Evolutionary conservation across 2,888 invertebrate genomes (phyloP).

Genomic region (Drosophila rubida): DNA sequence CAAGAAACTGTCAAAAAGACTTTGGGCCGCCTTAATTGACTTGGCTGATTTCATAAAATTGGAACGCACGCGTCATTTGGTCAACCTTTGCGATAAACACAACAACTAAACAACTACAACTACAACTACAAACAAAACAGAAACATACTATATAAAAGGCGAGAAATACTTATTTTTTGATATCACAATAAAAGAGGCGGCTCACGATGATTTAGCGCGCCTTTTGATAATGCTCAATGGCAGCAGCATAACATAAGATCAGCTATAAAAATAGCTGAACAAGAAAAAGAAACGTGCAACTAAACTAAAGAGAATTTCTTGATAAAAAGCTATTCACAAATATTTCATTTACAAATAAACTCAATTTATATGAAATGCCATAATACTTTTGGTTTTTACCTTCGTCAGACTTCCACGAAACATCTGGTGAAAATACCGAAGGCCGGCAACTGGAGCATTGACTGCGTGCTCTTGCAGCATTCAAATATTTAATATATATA

Average conservation of each 20-base stretch:
- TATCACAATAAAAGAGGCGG: constrained; percentile 34
- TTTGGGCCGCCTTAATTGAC: constrained; percentile 57
- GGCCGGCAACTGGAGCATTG: constrained; percentile 27
- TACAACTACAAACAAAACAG: constrained; percentile 7
- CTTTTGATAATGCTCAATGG: constrained; percentile 51
- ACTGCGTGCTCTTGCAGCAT: constrained; percentile 4
- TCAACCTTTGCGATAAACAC: constrained; percentile 56
- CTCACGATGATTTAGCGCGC: constrained; percentile 49
- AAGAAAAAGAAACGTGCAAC: constrained; percentile 29
- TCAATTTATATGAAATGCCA: constrained; percentile 17
- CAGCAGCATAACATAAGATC: constrained; percentile 44
- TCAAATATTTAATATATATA: constrained; percentile 9
- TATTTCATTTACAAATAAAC: constrained; percentile 62
- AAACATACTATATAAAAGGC: not conserved
- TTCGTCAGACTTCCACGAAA: constrained; percentile 28
- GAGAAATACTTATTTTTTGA: constrained; percentile 33
- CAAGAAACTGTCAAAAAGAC: constrained; percentile 61
- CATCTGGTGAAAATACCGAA: constrained; percentile 27
- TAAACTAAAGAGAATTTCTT: constrained; percentile 30
- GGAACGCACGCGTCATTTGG: constrained; percentile 55
- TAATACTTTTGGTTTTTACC: constrained; percentile 35
- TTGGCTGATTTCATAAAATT: constrained; percentile 55
- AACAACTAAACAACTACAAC: constrained; percentile 1
- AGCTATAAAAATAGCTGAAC: constrained; percentile 58
- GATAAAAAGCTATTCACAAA: constrained; percentile 15